Percentiles rank a stretch among this genome's conserved stretches.
Conservation (phyloP, 1,140 invertebrate genomes). For the Asbolus verrucosus region DNA sequence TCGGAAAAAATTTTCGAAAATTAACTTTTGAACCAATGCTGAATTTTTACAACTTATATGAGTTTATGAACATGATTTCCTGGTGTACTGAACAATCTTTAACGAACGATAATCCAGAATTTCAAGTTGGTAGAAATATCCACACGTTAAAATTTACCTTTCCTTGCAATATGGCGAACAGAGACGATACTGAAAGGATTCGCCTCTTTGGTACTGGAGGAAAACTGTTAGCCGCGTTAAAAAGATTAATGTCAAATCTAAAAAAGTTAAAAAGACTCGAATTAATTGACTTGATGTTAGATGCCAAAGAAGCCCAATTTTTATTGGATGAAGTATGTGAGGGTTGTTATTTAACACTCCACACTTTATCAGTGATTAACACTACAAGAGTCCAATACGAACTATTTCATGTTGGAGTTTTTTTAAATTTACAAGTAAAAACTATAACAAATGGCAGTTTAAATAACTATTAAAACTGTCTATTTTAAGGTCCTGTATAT, state of each 20-base stretch:
- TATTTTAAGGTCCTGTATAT: conserved; percentile 75
- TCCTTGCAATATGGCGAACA: conserved; percentile 79
- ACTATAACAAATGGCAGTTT: too few relatives aligned
- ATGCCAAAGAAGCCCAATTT: conserved; percentile 75
- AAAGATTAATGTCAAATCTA: conserved; percentile 78
- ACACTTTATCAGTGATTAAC: conserved; percentile 79
- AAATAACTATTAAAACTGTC: too few relatives aligned
- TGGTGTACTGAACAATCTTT: conserved; percentile 74
- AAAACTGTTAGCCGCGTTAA: conserved; percentile 76
- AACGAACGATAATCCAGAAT: conserved; percentile 57
- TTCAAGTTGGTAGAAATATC: conserved; percentile 71
- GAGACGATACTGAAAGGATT: conserved; percentile 71
- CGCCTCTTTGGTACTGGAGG: conserved; percentile 83
- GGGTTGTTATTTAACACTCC: conserved; percentile 74
- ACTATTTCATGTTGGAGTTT: conserved; percentile 82
- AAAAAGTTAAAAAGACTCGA: conserved; percentile 75
- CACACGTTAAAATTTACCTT: conserved; percentile 80
- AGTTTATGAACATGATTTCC: conserved; percentile 85
- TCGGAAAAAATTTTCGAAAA: conserved; percentile 76
- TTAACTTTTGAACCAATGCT: conserved; percentile 80
- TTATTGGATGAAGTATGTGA: conserved; percentile 81
- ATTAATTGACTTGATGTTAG: conserved; percentile 82
- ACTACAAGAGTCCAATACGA: conserved; percentile 79
- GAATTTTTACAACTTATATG: conserved; percentile 87
- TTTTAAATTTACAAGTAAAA: conserved; percentile 78